Evolutionary conservation across 37 sponge, comb jelly and placozoan genomes (phyloP).

Genomic region (Dysidea cf. avara): DNA sequence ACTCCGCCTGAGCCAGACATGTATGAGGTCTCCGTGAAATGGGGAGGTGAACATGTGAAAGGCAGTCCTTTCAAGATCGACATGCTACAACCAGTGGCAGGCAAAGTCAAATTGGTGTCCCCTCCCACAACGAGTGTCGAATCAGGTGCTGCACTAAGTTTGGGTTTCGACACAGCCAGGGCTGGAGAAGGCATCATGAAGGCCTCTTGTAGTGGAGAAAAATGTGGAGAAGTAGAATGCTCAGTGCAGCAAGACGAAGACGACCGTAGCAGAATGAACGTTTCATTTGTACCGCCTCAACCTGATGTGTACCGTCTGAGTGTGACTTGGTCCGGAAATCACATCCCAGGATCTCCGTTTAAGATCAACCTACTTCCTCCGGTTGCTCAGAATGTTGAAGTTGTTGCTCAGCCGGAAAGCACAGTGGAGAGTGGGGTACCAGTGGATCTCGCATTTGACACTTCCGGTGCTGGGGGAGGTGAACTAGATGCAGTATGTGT

Average conservation of each 20-base stretch:
- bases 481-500: conserved; percentile 55
- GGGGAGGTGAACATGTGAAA: conserved; percentile 30
- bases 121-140: conserved; percentile 50
- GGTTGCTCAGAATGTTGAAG: conserved; percentile 35
- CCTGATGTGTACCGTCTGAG: conserved; percentile 44
- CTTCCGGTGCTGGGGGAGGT: conserved; percentile 72
- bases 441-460: conserved; percentile 51
- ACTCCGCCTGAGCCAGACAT: conserved; percentile 50
- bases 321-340: conserved; percentile 70
- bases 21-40: conserved; percentile 52
- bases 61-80: conserved; percentile 60
- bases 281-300: conserved; percentile 51
- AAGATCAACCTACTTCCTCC: conserved; percentile 53
- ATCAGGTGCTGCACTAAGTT: conserved; percentile 40
- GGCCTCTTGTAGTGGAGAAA: conserved; percentile 31
- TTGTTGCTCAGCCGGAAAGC: conserved; percentile 34
- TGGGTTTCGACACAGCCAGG: conserved; percentile 41
- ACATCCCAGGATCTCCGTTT: conserved; percentile 81
- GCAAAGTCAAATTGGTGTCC: conserved; percentile 32
- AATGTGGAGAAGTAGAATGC: conserved; percentile 41
- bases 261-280: conserved; percentile 23
- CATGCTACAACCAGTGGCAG: conserved; percentile 32
- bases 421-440: conserved; percentile 37
- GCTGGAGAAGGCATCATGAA: conserved; percentile 49
- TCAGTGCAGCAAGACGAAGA: conserved; percentile 7